A percentile compares a stretch with the other conserved stretches of the same genome.
These are phyloP conservation scores for Crambe crambe DNA, from an alignment of 37 sponge, comb jelly and placozoan species.

Conservation along the genomic window DNA sequence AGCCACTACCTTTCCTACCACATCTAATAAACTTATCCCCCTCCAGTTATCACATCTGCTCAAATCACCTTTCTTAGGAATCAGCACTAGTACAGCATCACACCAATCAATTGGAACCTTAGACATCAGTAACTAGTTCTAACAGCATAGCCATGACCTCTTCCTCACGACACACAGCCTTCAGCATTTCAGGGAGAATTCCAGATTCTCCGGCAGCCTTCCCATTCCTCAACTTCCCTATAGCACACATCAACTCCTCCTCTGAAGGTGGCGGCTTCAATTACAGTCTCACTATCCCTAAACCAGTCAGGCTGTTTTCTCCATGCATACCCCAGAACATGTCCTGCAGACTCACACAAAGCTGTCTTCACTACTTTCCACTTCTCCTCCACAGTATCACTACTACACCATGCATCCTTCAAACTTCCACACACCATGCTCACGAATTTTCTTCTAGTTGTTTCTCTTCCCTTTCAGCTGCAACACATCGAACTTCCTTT, in stretches of 20 bases:
- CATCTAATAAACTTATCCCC: neutral
- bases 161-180: neutral
- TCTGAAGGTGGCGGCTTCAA: neutral
- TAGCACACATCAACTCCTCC: neutral
- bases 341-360: neutral
- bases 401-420: too few relatives aligned
- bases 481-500: neutral
- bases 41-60: too few relatives aligned
- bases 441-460: neutral
- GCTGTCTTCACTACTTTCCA: neutral
- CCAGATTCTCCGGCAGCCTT: slow-evolving; percentile 23
- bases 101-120: neutral
- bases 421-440: neutral
- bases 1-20: neutral
- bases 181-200: slow-evolving; percentile 39
- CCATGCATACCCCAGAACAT: neutral
- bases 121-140: slow-evolving; percentile 12
- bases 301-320: neutral
- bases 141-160: slow-evolving; percentile 5
- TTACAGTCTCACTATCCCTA: neutral
- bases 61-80: too few relatives aligned
- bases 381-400: too few relatives aligned
- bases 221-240: slow-evolving; percentile 12
- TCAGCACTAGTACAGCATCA: neutral
- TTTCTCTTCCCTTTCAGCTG: neutral